Evolutionary conservation across 1,140 invertebrate species (phyloP).

Genomic region (Papilio polytes): DNA sequence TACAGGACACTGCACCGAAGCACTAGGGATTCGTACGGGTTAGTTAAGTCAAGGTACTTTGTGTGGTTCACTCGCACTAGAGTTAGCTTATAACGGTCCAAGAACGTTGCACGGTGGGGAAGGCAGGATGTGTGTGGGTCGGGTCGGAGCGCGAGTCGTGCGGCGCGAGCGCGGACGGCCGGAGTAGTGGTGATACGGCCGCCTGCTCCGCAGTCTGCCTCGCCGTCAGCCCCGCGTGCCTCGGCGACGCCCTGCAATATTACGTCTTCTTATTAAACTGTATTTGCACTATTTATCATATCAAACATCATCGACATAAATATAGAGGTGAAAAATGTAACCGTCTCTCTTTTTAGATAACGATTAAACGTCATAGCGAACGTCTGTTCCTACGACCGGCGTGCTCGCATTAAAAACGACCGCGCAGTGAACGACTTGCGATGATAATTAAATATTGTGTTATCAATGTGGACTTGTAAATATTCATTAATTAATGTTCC

Average conservation of each 20-base stretch:
- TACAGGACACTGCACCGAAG: slow-evolving; percentile 76
- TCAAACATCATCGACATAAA: slow-evolving; percentile 40
- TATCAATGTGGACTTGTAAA: slow-evolving; percentile 35
- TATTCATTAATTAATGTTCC: slow-evolving; percentile 40
- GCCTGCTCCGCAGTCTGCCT: slow-evolving; percentile 47
- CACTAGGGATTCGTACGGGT: slow-evolving; percentile 71
- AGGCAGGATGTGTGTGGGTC: slow-evolving; percentile 65
- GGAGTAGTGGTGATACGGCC: slow-evolving; percentile 67
- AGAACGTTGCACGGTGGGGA: slow-evolving; percentile 51
- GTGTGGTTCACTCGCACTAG: slow-evolving; percentile 64
- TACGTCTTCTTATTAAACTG: slow-evolving; percentile 42
- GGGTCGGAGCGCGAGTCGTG: slow-evolving; percentile 66
- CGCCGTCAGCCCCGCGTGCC: slow-evolving; percentile 73
- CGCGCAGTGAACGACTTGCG: slow-evolving; percentile 4
- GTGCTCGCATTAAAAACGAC: slow-evolving; percentile 26
- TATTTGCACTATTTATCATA: slow-evolving; percentile 33
- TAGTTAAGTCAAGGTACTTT: slow-evolving; percentile 54
- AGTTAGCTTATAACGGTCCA: slow-evolving; percentile 49
- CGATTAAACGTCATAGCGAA: slow-evolving; percentile 28
- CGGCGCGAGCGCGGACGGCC: slow-evolving; percentile 70
- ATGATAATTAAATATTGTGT: slow-evolving; percentile 28
- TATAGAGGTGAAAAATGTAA: slow-evolving; percentile 28
- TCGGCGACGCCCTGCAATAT: slow-evolving; percentile 74
- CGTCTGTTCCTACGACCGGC: slow-evolving; percentile 19
- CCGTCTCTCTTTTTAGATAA: slow-evolving; percentile 31